These are phyloP conservation scores for Halictus rubicundus DNA, from an alignment of 1,140 invertebrate species.

Conservation along the genomic window DNA sequence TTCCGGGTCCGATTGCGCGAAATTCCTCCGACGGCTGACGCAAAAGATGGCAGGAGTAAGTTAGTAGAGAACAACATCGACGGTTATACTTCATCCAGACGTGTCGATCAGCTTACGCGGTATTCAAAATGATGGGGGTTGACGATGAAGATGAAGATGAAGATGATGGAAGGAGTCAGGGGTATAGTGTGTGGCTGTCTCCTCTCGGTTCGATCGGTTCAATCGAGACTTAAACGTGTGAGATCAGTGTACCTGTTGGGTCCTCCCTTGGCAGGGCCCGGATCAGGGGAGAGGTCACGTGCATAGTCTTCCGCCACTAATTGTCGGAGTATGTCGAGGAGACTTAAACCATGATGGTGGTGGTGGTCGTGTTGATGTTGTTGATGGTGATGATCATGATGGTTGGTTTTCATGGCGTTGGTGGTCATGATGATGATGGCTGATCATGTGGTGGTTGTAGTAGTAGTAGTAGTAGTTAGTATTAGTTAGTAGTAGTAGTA, in stretches of 20 bases:
- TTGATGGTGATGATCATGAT: slow-evolving; percentile 55
- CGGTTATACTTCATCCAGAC: slow-evolving; percentile 20
- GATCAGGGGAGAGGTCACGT: slow-evolving; percentile 49
- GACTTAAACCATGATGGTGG: slow-evolving; percentile 44
- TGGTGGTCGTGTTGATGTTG: slow-evolving; percentile 56
- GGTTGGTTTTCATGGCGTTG: slow-evolving; percentile 55
- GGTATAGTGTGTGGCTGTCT: not conserved
- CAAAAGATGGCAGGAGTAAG: slow-evolving; percentile 17
- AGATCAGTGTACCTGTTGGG: slow-evolving; percentile 74
- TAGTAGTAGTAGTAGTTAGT: slow-evolving; percentile 13
- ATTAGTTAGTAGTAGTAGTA: too few species aligned
- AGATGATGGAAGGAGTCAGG: not conserved
- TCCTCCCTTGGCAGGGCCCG: slow-evolving; percentile 64
- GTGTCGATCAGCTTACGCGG: slow-evolving; percentile 8
- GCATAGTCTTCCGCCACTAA: slow-evolving; percentile 47
- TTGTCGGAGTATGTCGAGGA: slow-evolving; percentile 22
- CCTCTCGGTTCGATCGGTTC: not conserved
- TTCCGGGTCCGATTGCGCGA: slow-evolving; percentile 13
- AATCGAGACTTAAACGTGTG: slow-evolving; percentile 46
- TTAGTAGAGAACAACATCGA: slow-evolving; percentile 37
- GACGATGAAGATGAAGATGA: not conserved
- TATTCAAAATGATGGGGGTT: not conserved
- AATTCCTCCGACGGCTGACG: slow-evolving; percentile 24
- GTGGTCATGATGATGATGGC: slow-evolving; percentile 53
- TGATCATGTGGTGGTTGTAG: slow-evolving; percentile 50